Evolutionary conservation across 1,140 invertebrate species (phyloP), one percentile per base, ranked within the genome.

Genomic region (Solenopsis fugax): DNA sequence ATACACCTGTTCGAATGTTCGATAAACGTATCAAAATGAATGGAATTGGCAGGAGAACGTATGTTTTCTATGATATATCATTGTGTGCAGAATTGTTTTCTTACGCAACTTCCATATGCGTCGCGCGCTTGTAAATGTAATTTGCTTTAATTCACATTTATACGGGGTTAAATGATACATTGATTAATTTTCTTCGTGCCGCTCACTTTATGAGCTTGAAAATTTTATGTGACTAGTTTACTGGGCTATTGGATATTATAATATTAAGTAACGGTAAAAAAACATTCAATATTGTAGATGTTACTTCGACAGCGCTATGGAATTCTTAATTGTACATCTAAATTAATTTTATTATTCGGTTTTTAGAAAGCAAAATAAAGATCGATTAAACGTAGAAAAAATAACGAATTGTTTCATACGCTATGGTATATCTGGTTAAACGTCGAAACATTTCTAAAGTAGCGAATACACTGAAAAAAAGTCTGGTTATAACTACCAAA

Each of bases 191-290:
- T 16, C 37, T 16, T 58, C 4, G 4, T 60, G 16, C 24, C 21
- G 9, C 4, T 41, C 21, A 10, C 21, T 37, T 21, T n/a, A 45
- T 41, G 13, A 58, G 6, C 4, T 58, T 21, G 3, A 6, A 58
- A 76, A 56, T 56, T 75, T 75, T 56, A 54, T 73, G 29, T n/a
- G 18, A n/a, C 34, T 41, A 13, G n/a, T 58, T 58, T 13, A 24
- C 16, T 52, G 1, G 3, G 7, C 1, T 56, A 56, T 9, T n/a
- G n/a, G 18, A 54, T 16, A 67, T 13, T 41, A 18, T 45, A 45
- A 67, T 67, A 41, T 67, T 41, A 67, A 67, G 16, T 18, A 2
- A 34, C 24, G 21, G 21, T 67, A 13, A 4, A 54, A 54, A 5
- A 37, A 73, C 18, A 18, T 73, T 37, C 18, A 56, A 54, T 54